Conservation (phyloP, 2,797 vertebrate genomes). For the Pangasius sanitwongsei region DNA sequence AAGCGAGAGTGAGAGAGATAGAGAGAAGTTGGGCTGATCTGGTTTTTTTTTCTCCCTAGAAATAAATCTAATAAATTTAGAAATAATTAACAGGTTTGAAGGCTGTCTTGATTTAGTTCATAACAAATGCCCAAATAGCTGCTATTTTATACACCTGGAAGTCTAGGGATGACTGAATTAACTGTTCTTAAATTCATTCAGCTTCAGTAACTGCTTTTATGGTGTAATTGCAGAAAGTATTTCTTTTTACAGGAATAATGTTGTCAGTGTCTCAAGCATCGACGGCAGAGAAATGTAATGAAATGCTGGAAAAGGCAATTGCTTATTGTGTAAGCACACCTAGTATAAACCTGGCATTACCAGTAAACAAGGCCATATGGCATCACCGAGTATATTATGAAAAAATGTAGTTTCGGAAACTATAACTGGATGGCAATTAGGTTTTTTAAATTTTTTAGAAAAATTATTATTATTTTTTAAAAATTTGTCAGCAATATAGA, state of each 20-base stretch:
- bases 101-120: not conserved
- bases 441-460: not conserved
- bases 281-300: too few relatives aligned
- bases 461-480: not conserved
- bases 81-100: not conserved
- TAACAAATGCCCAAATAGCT: not conserved
- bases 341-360: not conserved
- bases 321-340: not conserved
- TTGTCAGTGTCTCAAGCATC: not conserved
- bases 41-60: too few relatives aligned
- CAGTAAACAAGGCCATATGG: not conserved
- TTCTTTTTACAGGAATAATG: too few relatives aligned
- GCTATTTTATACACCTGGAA: not conserved
- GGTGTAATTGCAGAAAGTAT: not conserved
- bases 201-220: not conserved
- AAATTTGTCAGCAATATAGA: not conserved
- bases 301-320: not conserved
- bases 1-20: too few relatives aligned
- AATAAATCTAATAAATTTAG: too few relatives aligned
- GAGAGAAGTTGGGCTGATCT: too few relatives aligned
- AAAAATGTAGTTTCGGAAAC: too few relatives aligned
- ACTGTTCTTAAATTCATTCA: too few relatives aligned
- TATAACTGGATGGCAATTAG: not conserved
- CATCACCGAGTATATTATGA: too few relatives aligned
- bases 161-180: not conserved